Conservation (phyloP, 2,113 vertebrate species). For the human region GRCh38 chr1:5474501-5475000, state of each 20-base stretch:
- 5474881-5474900: background rate
- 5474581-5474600: too few relatives aligned
- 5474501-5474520: background rate
- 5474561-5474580: rapidly evolving
- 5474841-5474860: rapidly evolving
- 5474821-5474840: background rate
- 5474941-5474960: background rate
- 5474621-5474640: rapidly evolving
- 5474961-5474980: background rate
- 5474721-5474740: background rate
- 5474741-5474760: rapidly evolving
- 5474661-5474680: background rate
- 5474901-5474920: background rate
- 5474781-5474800: background rate
- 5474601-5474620: too few relatives aligned
- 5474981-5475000: background rate
- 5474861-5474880: background rate
- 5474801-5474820: background rate
- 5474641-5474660: too few relatives aligned
- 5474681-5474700: too few relatives aligned
- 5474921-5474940: background rate
- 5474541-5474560: background rate
- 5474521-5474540: rapidly evolving
- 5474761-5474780: background rate
- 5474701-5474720: background rate